Evolutionary conservation across 2,113 vertebrate genomes (phyloP).

Genomic region (Bubo scandiacus): DNA sequence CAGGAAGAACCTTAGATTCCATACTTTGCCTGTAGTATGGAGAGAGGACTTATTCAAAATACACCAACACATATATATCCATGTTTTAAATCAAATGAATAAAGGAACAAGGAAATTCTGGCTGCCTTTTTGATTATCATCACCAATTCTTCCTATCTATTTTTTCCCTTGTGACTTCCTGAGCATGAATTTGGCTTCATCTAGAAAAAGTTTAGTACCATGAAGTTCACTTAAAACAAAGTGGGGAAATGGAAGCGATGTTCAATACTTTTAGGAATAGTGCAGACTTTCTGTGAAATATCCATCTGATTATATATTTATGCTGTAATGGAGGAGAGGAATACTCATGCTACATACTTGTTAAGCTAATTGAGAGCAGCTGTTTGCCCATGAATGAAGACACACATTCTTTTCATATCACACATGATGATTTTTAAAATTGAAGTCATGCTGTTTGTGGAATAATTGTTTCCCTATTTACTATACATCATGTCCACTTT

Average conservation of each 20-base stretch:
- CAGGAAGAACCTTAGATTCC: background rate
- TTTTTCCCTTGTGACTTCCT: background rate
- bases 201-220: background rate
- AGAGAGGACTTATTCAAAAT: background rate
- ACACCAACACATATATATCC: accelerated
- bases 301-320: background rate
- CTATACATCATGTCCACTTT: background rate
- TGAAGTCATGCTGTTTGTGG: background rate
- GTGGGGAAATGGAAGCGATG: background rate
- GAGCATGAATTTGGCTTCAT: background rate
- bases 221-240: background rate
- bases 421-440: background rate
- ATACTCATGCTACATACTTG: background rate
- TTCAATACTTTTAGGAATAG: background rate
- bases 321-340: background rate
- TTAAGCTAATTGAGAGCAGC: background rate
- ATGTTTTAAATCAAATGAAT: background rate
- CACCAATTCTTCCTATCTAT: background rate
- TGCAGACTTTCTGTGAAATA: background rate
- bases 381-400: background rate
- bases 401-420: background rate
- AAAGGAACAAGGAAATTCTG: background rate
- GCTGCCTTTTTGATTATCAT: background rate
- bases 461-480: background rate
- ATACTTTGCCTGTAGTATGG: background rate